Evolutionary conservation across 2,888 invertebrate genomes (phyloP).

Genomic region (Lithophane ornitopus): DNA sequence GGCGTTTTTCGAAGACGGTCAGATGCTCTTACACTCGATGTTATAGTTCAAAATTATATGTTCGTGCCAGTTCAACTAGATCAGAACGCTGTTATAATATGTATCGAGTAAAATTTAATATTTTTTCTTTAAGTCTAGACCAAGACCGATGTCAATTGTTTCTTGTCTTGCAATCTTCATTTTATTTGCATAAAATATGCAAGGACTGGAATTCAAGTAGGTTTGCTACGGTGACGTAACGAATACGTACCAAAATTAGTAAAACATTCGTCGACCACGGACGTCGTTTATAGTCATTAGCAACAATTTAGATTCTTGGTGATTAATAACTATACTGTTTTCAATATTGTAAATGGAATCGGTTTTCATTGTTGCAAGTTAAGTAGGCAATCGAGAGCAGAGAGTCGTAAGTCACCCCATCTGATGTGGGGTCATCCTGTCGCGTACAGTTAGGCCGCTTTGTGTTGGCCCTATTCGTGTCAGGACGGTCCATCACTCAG

Average conservation of each 20-base stretch:
- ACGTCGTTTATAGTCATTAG: conserved; percentile 84
- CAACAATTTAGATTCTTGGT: conserved; percentile 83
- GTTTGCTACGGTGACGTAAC: conserved; percentile 84
- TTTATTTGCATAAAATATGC: conserved; percentile 86
- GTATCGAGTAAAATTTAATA: conserved; percentile 44
- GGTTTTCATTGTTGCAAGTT: conserved; percentile 70
- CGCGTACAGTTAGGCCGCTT: conserved; percentile 84
- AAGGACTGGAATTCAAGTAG: conserved; percentile 82
- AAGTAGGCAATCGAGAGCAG: conserved; percentile 69
- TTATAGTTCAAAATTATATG: conserved; percentile 20
- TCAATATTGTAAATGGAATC: conserved; percentile 69
- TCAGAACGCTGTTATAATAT: conserved; percentile 41
- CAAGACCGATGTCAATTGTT: conserved; percentile 75
- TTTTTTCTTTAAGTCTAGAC: conserved; percentile 72
- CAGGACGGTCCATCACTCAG: conserved; percentile 82
- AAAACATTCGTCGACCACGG: conserved; percentile 84
- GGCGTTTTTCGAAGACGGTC: conserved; percentile 28
- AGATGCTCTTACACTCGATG: background rate
- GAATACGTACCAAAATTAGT: conserved; percentile 83
- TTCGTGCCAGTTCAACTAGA: conserved; percentile 6
- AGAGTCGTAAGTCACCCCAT: conserved; percentile 78
- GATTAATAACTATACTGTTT: conserved; percentile 79
- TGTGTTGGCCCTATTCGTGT: conserved; percentile 84
- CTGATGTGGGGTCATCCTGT: conserved; percentile 83
- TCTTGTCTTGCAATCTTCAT: conserved; percentile 81